Conservation (phyloP, 2,797 vertebrate species). For the Graptemys geographica region DNA sequence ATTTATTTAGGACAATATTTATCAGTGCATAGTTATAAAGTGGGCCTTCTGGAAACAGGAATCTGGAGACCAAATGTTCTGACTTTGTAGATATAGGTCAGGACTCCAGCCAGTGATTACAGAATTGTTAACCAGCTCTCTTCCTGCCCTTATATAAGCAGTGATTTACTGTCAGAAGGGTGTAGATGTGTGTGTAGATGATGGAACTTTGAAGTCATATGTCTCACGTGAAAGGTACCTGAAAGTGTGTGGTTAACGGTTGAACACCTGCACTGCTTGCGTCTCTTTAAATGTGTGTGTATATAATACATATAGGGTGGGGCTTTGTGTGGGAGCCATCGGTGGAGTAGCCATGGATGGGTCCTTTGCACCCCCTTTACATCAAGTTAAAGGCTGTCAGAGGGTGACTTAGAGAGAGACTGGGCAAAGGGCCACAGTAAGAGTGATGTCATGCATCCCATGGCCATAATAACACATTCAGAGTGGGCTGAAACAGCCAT, state of each 20-base stretch:
- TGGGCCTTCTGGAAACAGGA: accelerated
- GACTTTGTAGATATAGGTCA: not conserved
- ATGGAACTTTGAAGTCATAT: accelerated
- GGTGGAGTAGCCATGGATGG: accelerated
- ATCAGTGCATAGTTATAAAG: accelerated
- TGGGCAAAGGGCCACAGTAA: not conserved
- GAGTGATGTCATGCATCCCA: not conserved
- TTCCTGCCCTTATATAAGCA: not conserved
- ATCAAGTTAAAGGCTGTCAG: too few relatives aligned
- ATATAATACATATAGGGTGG: accelerated
- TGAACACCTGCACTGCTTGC: not conserved
- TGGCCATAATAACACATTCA: not conserved
- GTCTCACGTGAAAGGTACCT: accelerated
- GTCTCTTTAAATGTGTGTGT: not conserved
- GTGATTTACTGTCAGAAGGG: not conserved
- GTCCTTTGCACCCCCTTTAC: not conserved
- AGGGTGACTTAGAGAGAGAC: too few relatives aligned
- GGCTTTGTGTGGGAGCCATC: not conserved
- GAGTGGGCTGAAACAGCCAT: not conserved
- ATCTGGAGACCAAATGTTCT: not conserved
- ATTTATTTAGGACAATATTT: not conserved
- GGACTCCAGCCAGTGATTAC: not conserved
- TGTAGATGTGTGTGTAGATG: not conserved
- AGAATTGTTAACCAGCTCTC: not conserved
- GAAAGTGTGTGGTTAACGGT: not conserved